Base-by-base conservation (phyloP, 2,888 invertebrate genomes). In the Idaea straminata region DNA sequence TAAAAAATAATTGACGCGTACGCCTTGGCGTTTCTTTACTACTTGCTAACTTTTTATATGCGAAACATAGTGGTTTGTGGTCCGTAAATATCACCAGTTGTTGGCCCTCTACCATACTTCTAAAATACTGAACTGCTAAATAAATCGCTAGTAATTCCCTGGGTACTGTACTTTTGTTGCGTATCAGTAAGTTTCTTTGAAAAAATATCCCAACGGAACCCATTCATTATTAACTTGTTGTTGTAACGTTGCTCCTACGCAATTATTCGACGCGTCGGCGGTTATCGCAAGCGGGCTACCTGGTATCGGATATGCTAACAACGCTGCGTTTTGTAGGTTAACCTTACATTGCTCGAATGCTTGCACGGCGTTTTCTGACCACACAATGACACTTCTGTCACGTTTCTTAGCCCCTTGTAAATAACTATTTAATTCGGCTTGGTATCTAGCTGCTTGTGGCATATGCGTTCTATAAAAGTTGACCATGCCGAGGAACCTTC, bases 1-100 rank as follows among this genome's bases (percentile, higher is more conserved):
- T n/a, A n/a, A n/a, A n/a, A n/a, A n/a, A n/a, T n/a, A n/a, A n/a
- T n/a, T n/a, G n/a, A n/a, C n/a, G n/a, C n/a, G n/a, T n/a, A n/a
- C n/a, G n/a, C n/a, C 15, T 59, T 57, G 73, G 71, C 6, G 65
- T 66, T 68, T 75, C 72, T 34, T 67, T 73, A 15, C 65, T 59
- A 25, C 59, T 68, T 10, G 15, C 35, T 3, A 66, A 25, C 59
- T 66, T 69, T 38, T 13, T 57, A 58, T 69, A 65, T 3, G 68
- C 68, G 58, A 64, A 66, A 0, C 61, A 64, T 25, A 72, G 60
- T 5, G 71, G 69, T 38, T 72, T 72, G 62, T 72, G 72, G 60
- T 72, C 69, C 2, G 70, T 72, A 59, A 61, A 65, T 4, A 72
- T 15, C 34, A 61, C 59, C 36, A 72, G 59, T 34, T 65, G 47